Evolutionary conservation across 2,113 vertebrate species (phyloP).

Genomic region (Pollimyrus isidori): DNA sequence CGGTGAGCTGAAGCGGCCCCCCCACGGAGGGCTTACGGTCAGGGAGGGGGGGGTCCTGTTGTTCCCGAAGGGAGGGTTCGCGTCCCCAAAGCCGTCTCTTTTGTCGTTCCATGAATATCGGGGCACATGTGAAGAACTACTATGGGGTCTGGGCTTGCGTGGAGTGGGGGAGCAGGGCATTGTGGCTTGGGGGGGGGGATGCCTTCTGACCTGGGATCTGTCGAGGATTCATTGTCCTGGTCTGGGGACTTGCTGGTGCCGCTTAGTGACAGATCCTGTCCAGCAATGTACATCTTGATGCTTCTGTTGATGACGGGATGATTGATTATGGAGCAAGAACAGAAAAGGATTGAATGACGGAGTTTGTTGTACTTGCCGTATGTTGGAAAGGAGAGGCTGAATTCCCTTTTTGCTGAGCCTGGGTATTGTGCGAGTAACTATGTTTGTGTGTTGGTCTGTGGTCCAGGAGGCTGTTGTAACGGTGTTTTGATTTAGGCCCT

Average conservation of each 20-base stretch:
- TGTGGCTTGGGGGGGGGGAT: not conserved
- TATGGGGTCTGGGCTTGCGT: not conserved
- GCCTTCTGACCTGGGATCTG: not conserved
- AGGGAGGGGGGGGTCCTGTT: not conserved
- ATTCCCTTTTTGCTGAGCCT: not conserved
- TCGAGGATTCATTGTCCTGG: not conserved
- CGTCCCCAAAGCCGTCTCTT: not conserved
- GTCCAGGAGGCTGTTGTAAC: not conserved
- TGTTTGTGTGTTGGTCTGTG: not conserved
- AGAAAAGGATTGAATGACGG: not conserved
- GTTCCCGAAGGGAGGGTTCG: not conserved
- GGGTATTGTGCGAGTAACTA: not conserved
- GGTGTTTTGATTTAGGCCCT: not conserved
- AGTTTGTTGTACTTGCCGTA: not conserved
- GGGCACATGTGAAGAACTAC: not conserved
- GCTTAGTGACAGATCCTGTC: not conserved
- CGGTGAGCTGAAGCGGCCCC: not conserved
- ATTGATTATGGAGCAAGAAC: not conserved
- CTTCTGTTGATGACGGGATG: not conserved
- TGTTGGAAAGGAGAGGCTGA: not conserved
- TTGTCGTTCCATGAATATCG: conserved; percentile 1
- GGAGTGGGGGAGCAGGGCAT: conserved; percentile 7
- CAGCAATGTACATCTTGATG: conserved; percentile 1
- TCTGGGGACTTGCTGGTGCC: not conserved
- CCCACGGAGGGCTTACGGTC: not conserved